Percentiles rank a stretch among this genome's conserved stretches.
Evolutionary conservation across 2,113 vertebrate genomes (phyloP).

Genomic region (Sphaerodactylus townsendi): DNA sequence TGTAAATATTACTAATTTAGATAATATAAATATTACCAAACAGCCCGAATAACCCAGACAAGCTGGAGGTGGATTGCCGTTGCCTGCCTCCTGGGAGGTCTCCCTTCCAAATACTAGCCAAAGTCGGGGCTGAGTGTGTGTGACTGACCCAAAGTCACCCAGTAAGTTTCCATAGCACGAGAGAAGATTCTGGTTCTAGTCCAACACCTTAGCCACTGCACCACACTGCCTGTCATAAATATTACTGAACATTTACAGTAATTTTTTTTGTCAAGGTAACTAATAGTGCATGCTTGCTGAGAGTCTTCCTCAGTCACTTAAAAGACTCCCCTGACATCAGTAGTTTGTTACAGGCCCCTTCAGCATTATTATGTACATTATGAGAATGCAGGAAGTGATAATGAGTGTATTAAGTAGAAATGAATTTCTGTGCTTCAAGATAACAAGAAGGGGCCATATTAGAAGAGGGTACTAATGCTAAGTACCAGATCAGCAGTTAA

Average conservation of each 20-base stretch:
- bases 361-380: not conserved
- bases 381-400: not conserved
- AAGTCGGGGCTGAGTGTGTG: too few species aligned
- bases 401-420: not conserved
- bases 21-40: too few species aligned
- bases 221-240: not conserved
- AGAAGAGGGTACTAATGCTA: too few species aligned
- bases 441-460: not conserved
- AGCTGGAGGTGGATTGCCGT: too few species aligned
- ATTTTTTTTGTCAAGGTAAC: not conserved
- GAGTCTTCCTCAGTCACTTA: not conserved
- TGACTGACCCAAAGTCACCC: too few species aligned
- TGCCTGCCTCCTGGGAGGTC: too few species aligned
- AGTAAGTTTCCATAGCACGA: too few species aligned
- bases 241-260: not conserved
- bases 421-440: not conserved
- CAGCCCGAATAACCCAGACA: too few species aligned
- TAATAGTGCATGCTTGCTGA: not conserved
- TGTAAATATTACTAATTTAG: too few species aligned
- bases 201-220: too few species aligned
- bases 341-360: not conserved
- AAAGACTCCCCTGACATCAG: not conserved
- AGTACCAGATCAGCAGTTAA: not conserved
- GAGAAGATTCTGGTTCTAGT: too few species aligned
- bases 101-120: too few species aligned